These are phyloP conservation scores for Athrips mouffetella DNA, from an alignment of 2,888 invertebrate species.

Conservation along the genomic window DNA sequence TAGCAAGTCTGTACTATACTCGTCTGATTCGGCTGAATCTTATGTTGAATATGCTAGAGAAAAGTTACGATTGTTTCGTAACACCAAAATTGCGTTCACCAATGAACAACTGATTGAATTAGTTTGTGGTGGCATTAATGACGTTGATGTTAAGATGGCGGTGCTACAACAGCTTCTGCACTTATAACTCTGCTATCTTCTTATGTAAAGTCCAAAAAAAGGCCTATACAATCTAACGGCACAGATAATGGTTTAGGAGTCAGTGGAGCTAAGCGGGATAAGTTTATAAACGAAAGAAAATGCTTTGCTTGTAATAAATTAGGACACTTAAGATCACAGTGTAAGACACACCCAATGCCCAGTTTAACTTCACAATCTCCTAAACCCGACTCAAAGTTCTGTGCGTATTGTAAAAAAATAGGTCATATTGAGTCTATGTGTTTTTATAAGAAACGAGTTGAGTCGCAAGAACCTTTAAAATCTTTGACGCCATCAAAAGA, in stretches of 20 bases:
- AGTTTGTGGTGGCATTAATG: conserved; percentile 19
- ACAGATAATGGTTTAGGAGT: neutral
- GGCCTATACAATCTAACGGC: neutral
- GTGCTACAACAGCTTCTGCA: neutral
- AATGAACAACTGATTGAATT: conserved; percentile 22
- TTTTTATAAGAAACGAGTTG: neutral
- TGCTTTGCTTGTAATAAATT: neutral
- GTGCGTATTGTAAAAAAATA: conserved; percentile 14
- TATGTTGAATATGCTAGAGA: conserved; percentile 23
- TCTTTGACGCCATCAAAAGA: neutral
- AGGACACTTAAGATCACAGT: neutral
- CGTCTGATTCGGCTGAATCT: conserved; percentile 19
- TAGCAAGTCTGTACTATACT: conserved; percentile 19
- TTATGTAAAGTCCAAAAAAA: conserved; percentile 2
- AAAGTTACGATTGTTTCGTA: conserved; percentile 21
- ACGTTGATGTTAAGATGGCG: neutral
- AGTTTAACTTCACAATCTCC: neutral
- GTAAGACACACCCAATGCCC: neutral
- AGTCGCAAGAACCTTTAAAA: neutral
- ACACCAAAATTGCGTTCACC: conserved; percentile 22
- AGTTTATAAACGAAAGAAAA: neutral
- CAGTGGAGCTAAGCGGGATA: neutral
- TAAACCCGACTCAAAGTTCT: conserved; percentile 1
- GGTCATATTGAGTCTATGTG: conserved; percentile 6
- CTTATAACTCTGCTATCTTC: neutral